These are phyloP conservation scores for Cyphomyrmex costatus DNA, from an alignment of 1,140 invertebrate species.

Conservation along the genomic window DNA sequence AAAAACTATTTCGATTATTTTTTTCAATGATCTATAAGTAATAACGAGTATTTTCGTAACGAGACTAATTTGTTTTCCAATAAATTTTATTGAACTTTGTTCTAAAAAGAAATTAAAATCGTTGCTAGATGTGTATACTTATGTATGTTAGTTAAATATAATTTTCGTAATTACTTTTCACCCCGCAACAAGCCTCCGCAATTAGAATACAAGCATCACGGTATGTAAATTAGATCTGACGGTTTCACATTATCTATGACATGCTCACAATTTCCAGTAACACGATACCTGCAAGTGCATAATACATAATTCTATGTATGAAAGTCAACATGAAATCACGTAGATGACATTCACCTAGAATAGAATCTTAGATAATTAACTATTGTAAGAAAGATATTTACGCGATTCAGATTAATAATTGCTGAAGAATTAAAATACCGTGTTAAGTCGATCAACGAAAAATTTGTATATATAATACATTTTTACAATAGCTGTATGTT, in stretches of 20 bases:
- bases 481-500: not conserved
- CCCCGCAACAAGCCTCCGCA: not conserved
- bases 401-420: not conserved
- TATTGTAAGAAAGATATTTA: not conserved
- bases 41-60: not conserved
- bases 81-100: not conserved
- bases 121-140: not conserved
- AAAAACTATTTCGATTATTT: not conserved
- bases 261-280: constrained; percentile 45
- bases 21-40: not conserved
- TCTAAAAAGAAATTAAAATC: constrained; percentile 5
- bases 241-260: constrained; percentile 33
- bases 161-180: constrained; percentile 8
- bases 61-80: not conserved
- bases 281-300: constrained; percentile 38
- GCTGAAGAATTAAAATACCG: not conserved
- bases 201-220: not conserved
- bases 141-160: not conserved
- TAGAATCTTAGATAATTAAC: not conserved
- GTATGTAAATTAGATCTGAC: constrained; percentile 38
- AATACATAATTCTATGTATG: not conserved
- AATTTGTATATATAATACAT: not conserved
- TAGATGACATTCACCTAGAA: not conserved
- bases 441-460: not conserved
- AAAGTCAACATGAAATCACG: constrained; percentile 23